phyloP scores from a whole-genome alignment of 2,113 vertebrate species.

The Thryonomys swinderianus region DNA sequence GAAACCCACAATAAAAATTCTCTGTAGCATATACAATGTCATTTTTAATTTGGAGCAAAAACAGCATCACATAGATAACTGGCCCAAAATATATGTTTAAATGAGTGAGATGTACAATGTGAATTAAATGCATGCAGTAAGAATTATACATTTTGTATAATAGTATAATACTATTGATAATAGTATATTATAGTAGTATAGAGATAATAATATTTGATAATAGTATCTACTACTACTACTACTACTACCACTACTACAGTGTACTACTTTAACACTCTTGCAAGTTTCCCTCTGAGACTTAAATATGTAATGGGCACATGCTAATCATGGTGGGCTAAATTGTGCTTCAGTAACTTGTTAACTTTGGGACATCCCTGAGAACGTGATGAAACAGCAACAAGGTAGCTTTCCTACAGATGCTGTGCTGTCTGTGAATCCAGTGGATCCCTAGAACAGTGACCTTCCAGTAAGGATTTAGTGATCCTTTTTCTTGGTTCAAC shows the following conservation, averaged over 20 bases:
- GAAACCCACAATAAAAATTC: no score
- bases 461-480: neutral
- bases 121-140: neutral
- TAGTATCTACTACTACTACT: neutral
- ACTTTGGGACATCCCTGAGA: neutral
- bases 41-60: neutral
- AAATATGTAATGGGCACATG: neutral
- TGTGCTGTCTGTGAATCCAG: neutral
- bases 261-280: neutral
- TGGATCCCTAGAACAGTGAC: neutral
- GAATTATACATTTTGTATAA: neutral
- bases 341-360: neutral
- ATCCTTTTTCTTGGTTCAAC: neutral
- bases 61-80: neutral
- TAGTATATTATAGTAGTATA: no score
- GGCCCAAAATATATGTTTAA: neutral
- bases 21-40: neutral
- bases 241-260: no score
- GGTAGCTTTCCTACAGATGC: neutral
- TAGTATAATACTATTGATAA: neutral
- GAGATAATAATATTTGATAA: no score
- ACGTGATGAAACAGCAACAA: no score
- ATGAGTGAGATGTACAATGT: neutral
- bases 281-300: neutral
- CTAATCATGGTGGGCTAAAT: neutral